A percentile compares a stretch with the other conserved stretches of the same genome.
Conservation (phyloP, 64 coral and sea anemone genomes). For the Pachyseris speciosa region DNA sequence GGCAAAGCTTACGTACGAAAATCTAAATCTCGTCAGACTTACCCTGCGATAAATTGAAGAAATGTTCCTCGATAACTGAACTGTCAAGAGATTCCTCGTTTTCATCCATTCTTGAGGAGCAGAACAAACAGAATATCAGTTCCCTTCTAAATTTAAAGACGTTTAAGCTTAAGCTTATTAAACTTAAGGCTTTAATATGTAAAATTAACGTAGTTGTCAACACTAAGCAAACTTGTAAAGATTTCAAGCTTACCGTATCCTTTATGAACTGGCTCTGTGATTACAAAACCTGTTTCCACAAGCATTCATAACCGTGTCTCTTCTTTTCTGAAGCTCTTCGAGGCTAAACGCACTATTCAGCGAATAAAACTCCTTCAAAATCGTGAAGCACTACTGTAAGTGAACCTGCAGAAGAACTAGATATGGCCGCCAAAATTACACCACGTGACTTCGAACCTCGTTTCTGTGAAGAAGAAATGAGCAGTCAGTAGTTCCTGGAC, state of each 20-base stretch:
- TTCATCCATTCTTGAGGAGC: not conserved
- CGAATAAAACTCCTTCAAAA: not conserved
- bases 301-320: not conserved
- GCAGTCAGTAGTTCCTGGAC: no score
- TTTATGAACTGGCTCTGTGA: not conserved
- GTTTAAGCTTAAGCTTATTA: not conserved
- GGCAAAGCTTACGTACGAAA: not conserved
- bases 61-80: not conserved
- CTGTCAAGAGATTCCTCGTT: not conserved
- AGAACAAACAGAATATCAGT: not conserved
- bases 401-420: not conserved
- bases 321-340: not conserved
- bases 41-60: not conserved
- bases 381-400: not conserved
- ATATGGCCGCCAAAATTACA: conserved; percentile 34
- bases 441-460: conserved; percentile 11
- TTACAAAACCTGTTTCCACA: not conserved
- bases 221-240: not conserved
- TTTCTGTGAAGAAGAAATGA: not conserved
- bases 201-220: no score
- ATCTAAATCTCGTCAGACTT: no score
- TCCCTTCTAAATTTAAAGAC: not conserved
- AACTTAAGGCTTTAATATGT: no score
- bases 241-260: not conserved
- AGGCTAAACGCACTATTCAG: not conserved